Evolutionary conservation across 2,113 vertebrate genomes (phyloP), one percentile per base, ranked within the genome.

Genomic region (Cyprichromis sp.): DNA sequence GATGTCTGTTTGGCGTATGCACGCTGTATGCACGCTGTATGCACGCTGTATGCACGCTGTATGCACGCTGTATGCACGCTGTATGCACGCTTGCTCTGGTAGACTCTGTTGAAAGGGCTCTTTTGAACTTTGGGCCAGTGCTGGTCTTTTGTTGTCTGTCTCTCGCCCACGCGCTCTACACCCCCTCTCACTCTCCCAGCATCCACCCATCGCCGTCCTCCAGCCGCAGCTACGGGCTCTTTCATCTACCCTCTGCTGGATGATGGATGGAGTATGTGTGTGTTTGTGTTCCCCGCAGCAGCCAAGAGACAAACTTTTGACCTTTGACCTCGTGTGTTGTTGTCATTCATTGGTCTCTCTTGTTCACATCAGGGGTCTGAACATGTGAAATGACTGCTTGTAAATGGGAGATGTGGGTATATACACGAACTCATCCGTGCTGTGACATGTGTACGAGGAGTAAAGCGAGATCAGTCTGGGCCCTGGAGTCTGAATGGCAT

Each of bases 71-170:
- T 24, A 12, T 73, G 53, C 21, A 0, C 53, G 0, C 53, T 87
- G 61, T 81, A 81, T 86, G 29, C 55, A 36, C 68, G 63, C 16
- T 47, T 9, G 76, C 83, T 66, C 57, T 81, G 84, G 84, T 83
- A 84, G 87, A 90, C 66, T 73, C 40, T 61, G 87, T 94, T 93
- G 88, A 94, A 95, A 94, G 89, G 14, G 42, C 73, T 92, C 79
- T 92, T 95, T 90, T 94, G 90, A 95, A 94, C 91, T 93, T 80
- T 29, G 21, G 87, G 92, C 63, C 82, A 88, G 87, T 66, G 26
- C 86, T 81, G 53, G 68, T 91, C 94, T 92, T 93, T 91, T 94
- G 93, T 94, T 91, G 81, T 87, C 73, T 86, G 54, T 89, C 83
- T 80, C 63, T 84, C 53, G 38, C 86, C 86, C 83, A 80, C 86